A percentile compares a stretch with the other conserved stretches of the same genome.
These are phyloP conservation scores for Sebastes kiyomatsui DNA, from an alignment of 2,797 vertebrate species.

Conservation along the genomic window DNA sequence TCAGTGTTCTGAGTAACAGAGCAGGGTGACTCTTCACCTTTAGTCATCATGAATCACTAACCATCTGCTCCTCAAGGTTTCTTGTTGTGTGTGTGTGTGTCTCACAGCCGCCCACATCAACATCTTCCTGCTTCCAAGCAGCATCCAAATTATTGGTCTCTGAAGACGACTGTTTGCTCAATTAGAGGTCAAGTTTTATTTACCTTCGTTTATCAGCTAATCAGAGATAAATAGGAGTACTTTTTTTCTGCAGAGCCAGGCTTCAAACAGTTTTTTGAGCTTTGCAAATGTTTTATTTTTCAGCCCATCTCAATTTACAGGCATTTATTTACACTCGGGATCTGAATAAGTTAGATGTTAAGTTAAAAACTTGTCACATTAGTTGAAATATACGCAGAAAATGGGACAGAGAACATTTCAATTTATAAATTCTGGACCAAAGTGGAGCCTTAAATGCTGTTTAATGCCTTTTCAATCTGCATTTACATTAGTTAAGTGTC, in stretches of 20 bases:
- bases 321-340: background rate
- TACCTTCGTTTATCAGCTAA: background rate
- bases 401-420: background rate
- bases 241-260: background rate
- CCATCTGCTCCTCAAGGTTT: constrained; percentile 28
- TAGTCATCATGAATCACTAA: constrained; percentile 50
- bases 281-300: background rate
- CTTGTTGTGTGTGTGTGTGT: background rate
- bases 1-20: constrained; percentile 23
- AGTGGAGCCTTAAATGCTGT: background rate
- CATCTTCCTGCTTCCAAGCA: background rate
- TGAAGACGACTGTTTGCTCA: background rate
- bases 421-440: background rate
- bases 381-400: background rate
- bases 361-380: background rate
- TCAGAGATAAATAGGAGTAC: background rate
- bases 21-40: constrained; percentile 34
- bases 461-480: background rate
- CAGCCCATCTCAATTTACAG: background rate
- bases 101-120: constrained; percentile 14
- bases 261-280: background rate
- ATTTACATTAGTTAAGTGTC: background rate
- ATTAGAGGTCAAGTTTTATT: background rate
- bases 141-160: background rate
- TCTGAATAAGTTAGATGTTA: background rate